Base-by-base conservation (phyloP, 2,888 invertebrate species). In the Leptinotarsa peninsularis region DNA sequence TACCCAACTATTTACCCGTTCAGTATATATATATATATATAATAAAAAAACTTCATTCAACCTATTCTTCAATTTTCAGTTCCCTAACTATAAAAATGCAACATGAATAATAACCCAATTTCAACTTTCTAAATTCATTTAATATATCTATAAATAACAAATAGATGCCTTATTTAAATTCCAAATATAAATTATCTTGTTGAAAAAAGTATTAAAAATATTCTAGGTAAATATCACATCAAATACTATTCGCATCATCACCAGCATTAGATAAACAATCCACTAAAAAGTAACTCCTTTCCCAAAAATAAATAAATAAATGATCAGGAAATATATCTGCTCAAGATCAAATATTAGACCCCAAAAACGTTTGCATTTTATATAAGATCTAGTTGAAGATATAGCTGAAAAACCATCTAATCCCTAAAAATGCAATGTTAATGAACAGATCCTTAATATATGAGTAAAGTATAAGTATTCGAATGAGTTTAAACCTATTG, bases 161-260 rank as follows among this genome's bases (percentile, higher is more conserved):
- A 71, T n/a, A 66, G 66, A 52, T 50, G 33, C 50, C 66, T 33
- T 7, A 63, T 63, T 66, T 63, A 71, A 71, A 71, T 58, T 54
- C 66, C 63, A 71, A 60, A 71, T 50, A 67, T 52, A 18, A 69
- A 67, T 49, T 50, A 43, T 43, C 43, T 60, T 52, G 13, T 70
- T 66, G 56, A 52, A 52, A 75, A 71, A 73, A 52, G 58, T 72
- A 74, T 67, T 68, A 73, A 69, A 74, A 74, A 74, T 71, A 76
- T 67, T 76, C 66, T 72, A 75, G 66, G 67, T 75, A 76, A 77
- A 79, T 76, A 79, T 77, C 79, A 79, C 77, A 78, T 77, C 73
- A 78, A 79, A 79, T 77, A 78, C 78, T 77, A 78, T 75, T 78
- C 73, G 72, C 72, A 74, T 76, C 75, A 76, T 76, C 71, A 63